Conservation (phyloP, 2,113 vertebrate genomes). For the cat (Felis catus) region F.catus_Fca126_mat1.0 CM031418.1:74430001-74430500, state of each 20-base stretch:
- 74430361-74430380: not conserved
- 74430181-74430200: not conserved
- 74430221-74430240: not conserved
- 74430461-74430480: not conserved
- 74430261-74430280: constrained; percentile 20
- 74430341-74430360: not conserved
- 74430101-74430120: not conserved
- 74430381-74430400: not conserved
- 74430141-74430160: constrained; percentile 6
- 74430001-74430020: not conserved
- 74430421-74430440: not conserved
- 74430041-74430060: not conserved
- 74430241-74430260: constrained; percentile 9
- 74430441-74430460: not conserved
- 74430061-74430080: not conserved
- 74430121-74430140: not conserved
- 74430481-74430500: not conserved
- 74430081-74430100: not conserved
- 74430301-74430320: not conserved
- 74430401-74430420: not conserved
- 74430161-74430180: not conserved
- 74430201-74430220: not conserved
- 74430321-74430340: not conserved
- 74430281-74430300: not conserved
- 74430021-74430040: not conserved